These are phyloP conservation scores for Perccottus glenii DNA, from an alignment of 2,113 vertebrate genomes.

Conservation along the genomic window DNA sequence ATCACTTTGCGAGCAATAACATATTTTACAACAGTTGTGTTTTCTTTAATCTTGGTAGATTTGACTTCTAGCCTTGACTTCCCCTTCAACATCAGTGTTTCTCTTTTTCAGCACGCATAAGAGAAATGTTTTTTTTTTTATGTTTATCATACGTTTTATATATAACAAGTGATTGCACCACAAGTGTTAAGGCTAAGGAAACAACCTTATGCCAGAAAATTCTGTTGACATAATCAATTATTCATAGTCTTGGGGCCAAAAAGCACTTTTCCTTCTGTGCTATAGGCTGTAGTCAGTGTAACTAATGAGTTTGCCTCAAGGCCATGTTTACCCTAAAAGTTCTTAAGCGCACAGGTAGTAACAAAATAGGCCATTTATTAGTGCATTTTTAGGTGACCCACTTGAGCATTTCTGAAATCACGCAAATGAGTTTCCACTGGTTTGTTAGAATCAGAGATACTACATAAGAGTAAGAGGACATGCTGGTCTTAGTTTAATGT, in stretches of 20 bases:
- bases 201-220: conserved; percentile 9
- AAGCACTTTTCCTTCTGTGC: conserved; percentile 20
- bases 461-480: neutral
- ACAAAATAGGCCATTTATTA: conserved; percentile 42
- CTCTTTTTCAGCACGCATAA: too few species aligned
- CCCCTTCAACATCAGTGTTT: neutral
- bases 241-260: conserved; percentile 22
- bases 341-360: conserved; percentile 22
- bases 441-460: neutral
- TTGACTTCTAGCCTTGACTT: conserved; percentile 10
- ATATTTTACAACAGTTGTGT: conserved; percentile 20
- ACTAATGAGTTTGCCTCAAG: conserved; percentile 51
- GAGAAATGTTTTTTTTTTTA: too few species aligned
- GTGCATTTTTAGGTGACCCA: conserved; percentile 21
- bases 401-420: conserved; percentile 5
- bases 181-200: conserved; percentile 29
- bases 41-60: conserved; percentile 7
- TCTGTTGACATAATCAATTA: conserved; percentile 23
- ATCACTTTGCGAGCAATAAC: conserved; percentile 24
- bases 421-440: neutral
- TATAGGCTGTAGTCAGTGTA: conserved; percentile 36
- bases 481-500: neutral
- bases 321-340: conserved; percentile 37
- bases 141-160: too few species aligned
- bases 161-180: neutral